phyloP scores from a whole-genome alignment of 64 coral and sea anemone species.

The Catalaphyllia jardinei region DNA sequence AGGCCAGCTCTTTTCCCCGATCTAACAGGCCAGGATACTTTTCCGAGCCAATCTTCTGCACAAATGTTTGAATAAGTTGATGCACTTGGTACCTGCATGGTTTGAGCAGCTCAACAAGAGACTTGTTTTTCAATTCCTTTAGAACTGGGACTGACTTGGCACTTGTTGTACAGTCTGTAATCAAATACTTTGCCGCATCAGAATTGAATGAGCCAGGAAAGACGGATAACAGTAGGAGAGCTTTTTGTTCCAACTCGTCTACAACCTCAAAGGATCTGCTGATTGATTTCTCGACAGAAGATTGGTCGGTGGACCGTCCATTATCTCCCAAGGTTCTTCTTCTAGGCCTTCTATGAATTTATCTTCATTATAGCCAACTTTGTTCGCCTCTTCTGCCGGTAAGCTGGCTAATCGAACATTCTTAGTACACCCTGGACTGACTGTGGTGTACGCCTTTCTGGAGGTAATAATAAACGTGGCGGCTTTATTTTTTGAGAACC shows the following conservation, averaged over 20 bases:
- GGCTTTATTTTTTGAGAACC: constrained; percentile 3
- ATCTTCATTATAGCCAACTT: constrained; percentile 9
- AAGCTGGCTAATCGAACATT: not conserved
- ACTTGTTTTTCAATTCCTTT: not conserved
- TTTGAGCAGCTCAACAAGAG: not conserved
- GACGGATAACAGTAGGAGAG: constrained; percentile 5
- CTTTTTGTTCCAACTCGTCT: not conserved
- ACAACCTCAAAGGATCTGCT: constrained; percentile 34
- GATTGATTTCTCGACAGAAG: constrained; percentile 35
- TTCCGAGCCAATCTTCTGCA: not conserved
- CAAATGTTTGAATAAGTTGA: constrained; percentile 42
- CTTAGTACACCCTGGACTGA: not conserved
- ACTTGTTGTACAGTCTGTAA: not conserved
- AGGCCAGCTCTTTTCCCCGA: not conserved
- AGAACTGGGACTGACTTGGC: constrained; percentile 6
- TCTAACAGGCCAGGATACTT: not conserved
- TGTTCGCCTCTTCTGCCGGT: not conserved
- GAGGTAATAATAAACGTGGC: not conserved
- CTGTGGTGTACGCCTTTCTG: not conserved
- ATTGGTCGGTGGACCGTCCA: not conserved
- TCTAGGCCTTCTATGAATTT: not conserved
- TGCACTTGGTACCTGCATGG: constrained; percentile 4
- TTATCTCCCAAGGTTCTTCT: constrained; percentile 1
- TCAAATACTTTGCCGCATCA: not conserved
- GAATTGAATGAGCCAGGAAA: constrained; percentile 12